phyloP scores from a whole-genome alignment of 2,888 invertebrate genomes.

The Drosophila tanythrix region DNA sequence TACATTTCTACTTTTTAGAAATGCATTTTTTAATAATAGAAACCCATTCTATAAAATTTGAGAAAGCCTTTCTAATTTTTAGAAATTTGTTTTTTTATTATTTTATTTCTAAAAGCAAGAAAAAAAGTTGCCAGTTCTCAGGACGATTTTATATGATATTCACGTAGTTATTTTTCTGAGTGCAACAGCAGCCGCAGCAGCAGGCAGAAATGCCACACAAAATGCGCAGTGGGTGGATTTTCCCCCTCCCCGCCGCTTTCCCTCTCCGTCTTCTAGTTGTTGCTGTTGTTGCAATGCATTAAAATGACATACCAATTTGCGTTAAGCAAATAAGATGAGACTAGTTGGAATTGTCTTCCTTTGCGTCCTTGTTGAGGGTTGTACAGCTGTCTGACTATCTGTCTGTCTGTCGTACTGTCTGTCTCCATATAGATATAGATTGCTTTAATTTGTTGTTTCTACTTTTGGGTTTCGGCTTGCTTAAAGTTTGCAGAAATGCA shows the following conservation, averaged over 20 bases:
- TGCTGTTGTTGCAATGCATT: constrained; percentile 73
- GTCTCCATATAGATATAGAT: constrained; percentile 1
- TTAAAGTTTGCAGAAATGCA: background rate
- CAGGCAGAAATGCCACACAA: constrained; percentile 30
- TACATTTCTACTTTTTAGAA: too few species aligned
- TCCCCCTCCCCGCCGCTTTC: background rate
- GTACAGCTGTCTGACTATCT: constrained; percentile 1
- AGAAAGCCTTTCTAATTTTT: too few species aligned
- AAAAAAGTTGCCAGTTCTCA: background rate
- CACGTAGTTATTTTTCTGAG: background rate
- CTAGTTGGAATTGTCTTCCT: constrained; percentile 45
- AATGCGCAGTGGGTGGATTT: constrained; percentile 30
- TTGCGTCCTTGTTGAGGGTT: constrained; percentile 17
- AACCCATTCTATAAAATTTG: too few species aligned
- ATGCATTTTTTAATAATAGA: background rate
- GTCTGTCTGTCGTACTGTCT: background rate
- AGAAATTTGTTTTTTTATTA: background rate
- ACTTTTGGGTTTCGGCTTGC: background rate
- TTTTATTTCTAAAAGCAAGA: too few species aligned
- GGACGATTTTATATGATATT: background rate
- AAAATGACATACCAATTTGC: constrained; percentile 79
- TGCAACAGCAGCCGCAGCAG: constrained; percentile 2
- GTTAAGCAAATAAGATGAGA: constrained; percentile 78
- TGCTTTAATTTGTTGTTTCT: constrained; percentile 13
- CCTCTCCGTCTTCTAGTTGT: background rate